Percentiles rank a stretch among this genome's conserved stretches.
phyloP scores from a whole-genome alignment of 2,113 vertebrate genomes.

The Phainopepla nitens region DNA sequence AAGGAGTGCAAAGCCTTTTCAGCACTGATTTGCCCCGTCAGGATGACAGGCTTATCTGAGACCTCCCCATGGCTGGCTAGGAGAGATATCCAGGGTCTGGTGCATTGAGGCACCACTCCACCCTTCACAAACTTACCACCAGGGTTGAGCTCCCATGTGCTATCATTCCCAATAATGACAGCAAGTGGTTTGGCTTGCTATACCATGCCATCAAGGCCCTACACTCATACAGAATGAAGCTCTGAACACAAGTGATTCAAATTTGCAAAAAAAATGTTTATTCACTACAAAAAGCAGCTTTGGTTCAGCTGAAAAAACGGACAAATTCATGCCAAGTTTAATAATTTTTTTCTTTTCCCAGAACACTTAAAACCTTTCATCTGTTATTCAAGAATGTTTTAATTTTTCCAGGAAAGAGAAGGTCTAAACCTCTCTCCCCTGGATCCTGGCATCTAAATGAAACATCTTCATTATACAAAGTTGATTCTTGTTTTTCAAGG shows the following conservation, averaged over 20 bases:
- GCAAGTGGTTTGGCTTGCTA: neutral
- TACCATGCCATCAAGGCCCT: accelerated
- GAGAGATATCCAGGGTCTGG: conserved; percentile 7
- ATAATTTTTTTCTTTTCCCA: neutral
- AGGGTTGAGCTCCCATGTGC: neutral
- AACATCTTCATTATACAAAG: neutral
- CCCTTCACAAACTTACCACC: neutral
- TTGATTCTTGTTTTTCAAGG: neutral
- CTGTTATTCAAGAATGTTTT: neutral
- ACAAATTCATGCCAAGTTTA: neutral
- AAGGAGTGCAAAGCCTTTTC: conserved; percentile 13
- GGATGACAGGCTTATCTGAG: conserved; percentile 52
- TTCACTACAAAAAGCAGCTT: neutral
- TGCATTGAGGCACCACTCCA: neutral
- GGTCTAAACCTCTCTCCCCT: neutral
- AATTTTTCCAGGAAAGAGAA: neutral
- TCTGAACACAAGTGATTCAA: neutral
- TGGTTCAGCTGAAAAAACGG: neutral
- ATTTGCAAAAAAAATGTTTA: neutral
- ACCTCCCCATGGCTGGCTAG: neutral
- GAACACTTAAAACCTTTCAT: neutral
- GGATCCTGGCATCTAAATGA: neutral
- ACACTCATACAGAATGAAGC: accelerated
- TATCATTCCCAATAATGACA: neutral
- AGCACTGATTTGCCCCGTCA: conserved; percentile 45